Conservation (phyloP, 2,113 vertebrate genomes). For the Chlorocebus sabaeus region DNA sequence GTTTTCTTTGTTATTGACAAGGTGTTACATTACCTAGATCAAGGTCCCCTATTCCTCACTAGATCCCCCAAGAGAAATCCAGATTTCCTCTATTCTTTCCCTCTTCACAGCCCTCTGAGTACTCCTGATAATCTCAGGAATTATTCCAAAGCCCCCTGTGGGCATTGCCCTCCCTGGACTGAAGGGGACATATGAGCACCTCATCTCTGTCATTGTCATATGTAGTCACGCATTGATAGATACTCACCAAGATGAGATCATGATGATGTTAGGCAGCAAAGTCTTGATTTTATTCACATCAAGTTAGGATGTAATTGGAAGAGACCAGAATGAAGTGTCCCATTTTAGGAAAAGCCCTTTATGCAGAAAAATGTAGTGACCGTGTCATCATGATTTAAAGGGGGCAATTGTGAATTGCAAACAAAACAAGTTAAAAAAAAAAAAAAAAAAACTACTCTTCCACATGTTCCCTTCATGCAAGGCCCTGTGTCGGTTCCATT, state of each 20-base stretch:
- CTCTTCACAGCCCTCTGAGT: background rate
- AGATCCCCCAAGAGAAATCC: background rate
- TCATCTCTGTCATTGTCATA: background rate
- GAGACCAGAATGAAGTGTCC: constrained; percentile 18
- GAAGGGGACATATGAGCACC: background rate
- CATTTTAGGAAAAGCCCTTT: constrained; percentile 11
- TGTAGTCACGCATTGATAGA: background rate
- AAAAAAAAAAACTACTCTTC: too few species aligned
- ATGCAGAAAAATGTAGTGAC: background rate
- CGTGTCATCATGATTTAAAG: background rate
- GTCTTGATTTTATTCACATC: constrained; percentile 61
- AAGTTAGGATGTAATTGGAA: constrained; percentile 46
- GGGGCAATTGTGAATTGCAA: background rate
- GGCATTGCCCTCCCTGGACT: background rate
- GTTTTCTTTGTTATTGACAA: background rate
- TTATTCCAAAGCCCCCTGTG: background rate
- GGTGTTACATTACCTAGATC: accelerated
- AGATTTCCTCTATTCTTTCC: accelerated
- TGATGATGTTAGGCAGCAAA: background rate
- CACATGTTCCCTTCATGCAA: accelerated
- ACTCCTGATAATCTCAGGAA: background rate
- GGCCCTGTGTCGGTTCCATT: background rate
- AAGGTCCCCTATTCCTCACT: background rate
- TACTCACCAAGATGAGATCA: constrained; percentile 8
- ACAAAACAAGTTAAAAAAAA: background rate